Conservation (phyloP, 2,797 vertebrate genomes). For the Acipenser oxyrinchus region DNA sequence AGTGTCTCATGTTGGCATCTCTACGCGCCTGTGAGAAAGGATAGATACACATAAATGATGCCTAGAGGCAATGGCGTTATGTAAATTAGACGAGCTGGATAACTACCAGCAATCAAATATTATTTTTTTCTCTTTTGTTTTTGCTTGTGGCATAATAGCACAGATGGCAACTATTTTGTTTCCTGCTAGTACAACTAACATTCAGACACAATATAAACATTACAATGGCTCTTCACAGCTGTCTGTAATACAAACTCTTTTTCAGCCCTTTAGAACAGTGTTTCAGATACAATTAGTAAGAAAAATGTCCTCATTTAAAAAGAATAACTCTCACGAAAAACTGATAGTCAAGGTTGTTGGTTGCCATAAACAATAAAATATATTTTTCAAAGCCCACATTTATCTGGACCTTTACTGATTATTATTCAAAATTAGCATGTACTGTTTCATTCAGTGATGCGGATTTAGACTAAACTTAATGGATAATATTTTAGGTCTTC, state of each 20-base stretch:
- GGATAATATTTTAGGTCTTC: no score
- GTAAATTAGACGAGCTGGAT: conserved; percentile 12
- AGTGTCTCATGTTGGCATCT: conserved; percentile 1
- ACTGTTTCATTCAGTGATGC: no score
- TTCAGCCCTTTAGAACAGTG: background rate
- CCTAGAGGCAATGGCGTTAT: conserved; percentile 8
- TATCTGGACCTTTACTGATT: no score
- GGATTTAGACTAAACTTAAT: no score
- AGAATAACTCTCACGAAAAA: background rate
- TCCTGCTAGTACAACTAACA: conserved; percentile 5
- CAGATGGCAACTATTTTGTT: conserved; percentile 13
- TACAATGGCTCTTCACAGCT: background rate
- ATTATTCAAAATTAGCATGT: no score
- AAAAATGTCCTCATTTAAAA: background rate
- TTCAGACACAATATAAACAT: conserved; percentile 1
- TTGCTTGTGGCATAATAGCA: conserved; percentile 5
- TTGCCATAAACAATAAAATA: no score
- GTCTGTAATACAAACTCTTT: conserved; percentile 1
- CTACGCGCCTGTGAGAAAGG: conserved; percentile 1
- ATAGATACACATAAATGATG: conserved; percentile 15
- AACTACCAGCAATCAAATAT: conserved; percentile 8
- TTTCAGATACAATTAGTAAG: background rate
- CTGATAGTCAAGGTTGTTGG: no score
- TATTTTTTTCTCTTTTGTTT: conserved; percentile 8
- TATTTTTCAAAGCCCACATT: no score